Conservation (phyloP, 2,888 invertebrate genomes). For the Drosophila nigricruria region DNA sequence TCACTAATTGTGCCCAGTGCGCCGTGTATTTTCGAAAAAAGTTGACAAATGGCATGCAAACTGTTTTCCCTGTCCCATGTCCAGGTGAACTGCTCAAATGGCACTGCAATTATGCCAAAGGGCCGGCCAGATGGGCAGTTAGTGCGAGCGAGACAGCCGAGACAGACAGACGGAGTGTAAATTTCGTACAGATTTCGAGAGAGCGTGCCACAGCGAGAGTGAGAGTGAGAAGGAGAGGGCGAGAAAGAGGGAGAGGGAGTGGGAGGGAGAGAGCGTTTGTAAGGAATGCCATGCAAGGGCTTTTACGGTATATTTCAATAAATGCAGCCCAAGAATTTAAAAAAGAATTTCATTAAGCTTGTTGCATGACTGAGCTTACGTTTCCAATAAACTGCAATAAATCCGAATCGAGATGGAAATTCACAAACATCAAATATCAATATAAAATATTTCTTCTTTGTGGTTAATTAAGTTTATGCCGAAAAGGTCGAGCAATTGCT, state of each 20-base stretch:
- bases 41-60: constrained; percentile 59
- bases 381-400: constrained; percentile 5
- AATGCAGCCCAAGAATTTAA: constrained; percentile 23
- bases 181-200: constrained; percentile 12
- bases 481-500: no score
- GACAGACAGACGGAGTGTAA: background rate
- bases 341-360: constrained; percentile 32
- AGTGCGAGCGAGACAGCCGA: constrained; percentile 13
- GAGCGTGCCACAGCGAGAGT: background rate
- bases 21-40: constrained; percentile 52
- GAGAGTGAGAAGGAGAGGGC: no score
- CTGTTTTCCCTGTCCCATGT: constrained; percentile 31
- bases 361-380: background rate
- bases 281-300: constrained; percentile 22
- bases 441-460: background rate
- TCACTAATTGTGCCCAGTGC: constrained; percentile 64
- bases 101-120: constrained; percentile 47
- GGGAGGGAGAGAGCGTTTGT: background rate
- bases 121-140: constrained; percentile 22
- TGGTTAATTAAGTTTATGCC: background rate
- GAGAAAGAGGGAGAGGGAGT: no score
- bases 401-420: constrained; percentile 1
- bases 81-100: constrained; percentile 58
- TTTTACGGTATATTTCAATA: constrained; percentile 19
- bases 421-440: constrained; percentile 1